A percentile compares a stretch with the other conserved stretches of the same genome.
These are phyloP conservation scores for Eospalax fontanierii DNA, from an alignment of 2,797 vertebrate species.

Conservation along the genomic window DNA sequence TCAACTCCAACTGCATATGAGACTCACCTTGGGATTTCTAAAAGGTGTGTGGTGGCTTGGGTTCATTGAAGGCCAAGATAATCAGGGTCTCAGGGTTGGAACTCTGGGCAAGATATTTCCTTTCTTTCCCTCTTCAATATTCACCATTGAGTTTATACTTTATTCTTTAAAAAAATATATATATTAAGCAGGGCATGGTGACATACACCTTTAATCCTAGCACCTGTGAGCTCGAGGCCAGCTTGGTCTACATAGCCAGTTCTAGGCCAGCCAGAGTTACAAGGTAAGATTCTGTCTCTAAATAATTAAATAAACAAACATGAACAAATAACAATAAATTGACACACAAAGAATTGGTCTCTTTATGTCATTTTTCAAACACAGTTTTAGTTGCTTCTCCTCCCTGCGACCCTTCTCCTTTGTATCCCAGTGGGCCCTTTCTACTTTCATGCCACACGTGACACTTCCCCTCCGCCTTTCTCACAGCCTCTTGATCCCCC, in stretches of 20 bases:
- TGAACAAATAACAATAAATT: no score
- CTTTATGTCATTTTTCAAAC: neutral
- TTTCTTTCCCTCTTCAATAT: neutral
- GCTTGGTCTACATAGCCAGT: no score
- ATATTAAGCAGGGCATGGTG: no score
- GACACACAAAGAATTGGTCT: neutral
- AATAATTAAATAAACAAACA: no score
- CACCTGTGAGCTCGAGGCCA: no score
- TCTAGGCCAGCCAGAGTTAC: no score
- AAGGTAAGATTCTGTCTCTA: no score
- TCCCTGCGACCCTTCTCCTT: no score
- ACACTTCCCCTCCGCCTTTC: neutral
- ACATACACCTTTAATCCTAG: no score
- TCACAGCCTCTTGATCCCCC: no score
- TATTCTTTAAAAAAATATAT: neutral
- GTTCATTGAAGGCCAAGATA: neutral
- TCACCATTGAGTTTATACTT: neutral
- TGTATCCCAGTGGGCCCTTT: neutral
- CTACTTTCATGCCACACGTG: neutral
- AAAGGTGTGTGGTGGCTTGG: neutral
- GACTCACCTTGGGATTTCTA: neutral
- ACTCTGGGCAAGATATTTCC: neutral
- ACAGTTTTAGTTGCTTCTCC: neutral
- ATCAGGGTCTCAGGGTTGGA: neutral
- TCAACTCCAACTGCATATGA: neutral